These are phyloP conservation scores for Charina bottae DNA, from an alignment of 2,113 vertebrate species.

Conservation along the genomic window DNA sequence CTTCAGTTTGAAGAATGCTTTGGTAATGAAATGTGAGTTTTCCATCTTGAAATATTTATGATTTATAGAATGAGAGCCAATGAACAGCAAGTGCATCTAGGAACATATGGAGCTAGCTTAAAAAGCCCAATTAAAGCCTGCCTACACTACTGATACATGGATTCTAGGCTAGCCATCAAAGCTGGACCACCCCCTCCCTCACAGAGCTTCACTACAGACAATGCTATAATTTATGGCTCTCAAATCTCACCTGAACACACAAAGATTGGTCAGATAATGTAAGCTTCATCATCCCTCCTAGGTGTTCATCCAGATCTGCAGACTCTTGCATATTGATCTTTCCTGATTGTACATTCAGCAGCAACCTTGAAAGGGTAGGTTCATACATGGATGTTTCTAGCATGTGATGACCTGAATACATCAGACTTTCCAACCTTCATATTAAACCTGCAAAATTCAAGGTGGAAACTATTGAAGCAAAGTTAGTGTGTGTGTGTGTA, in stretches of 20 bases:
- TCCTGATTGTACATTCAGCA: no score
- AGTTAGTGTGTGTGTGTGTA: no score
- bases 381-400: no score
- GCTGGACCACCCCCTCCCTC: background rate
- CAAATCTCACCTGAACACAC: background rate
- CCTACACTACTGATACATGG: background rate
- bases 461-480: no score
- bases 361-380: no score
- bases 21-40: background rate
- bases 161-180: background rate
- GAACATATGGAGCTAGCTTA: background rate
- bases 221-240: background rate
- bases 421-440: no score
- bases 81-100: background rate
- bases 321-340: background rate
- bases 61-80: background rate
- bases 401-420: no score
- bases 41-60: background rate
- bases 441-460: no score
- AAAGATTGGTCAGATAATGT: background rate
- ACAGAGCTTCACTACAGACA: background rate
- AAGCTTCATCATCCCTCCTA: background rate
- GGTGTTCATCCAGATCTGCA: background rate
- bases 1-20: background rate
- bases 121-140: background rate